A percentile compares a stretch with the other conserved stretches of the same genome.
phyloP scores from a whole-genome alignment of 1,140 invertebrate genomes.

The Drosophila mayri region DNA sequence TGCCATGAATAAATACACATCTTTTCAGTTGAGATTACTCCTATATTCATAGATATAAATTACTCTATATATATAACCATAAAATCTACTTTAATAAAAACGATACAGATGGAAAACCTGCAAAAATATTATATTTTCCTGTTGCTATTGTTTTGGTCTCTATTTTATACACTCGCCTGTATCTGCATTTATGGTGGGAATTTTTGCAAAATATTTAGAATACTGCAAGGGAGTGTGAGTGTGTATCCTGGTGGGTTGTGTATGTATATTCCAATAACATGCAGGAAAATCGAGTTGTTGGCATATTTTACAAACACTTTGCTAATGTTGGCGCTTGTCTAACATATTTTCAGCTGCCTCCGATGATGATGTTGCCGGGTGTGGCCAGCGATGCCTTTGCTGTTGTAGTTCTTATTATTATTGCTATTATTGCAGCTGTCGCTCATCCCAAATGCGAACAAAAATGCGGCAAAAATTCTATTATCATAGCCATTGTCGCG shows the following conservation, averaged over 20 bases:
- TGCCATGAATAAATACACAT: not conserved
- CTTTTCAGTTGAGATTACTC: not conserved
- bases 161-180: slow-evolving; percentile 1
- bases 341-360: slow-evolving; percentile 57
- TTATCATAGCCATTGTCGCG: slow-evolving; percentile 52
- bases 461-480: slow-evolving; percentile 64
- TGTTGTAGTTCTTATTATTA: slow-evolving; percentile 32
- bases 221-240: slow-evolving; percentile 15
- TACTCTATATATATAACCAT: not conserved
- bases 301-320: slow-evolving; percentile 66
- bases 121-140: not conserved
- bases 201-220: slow-evolving; percentile 66
- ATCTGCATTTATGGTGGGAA: slow-evolving; percentile 12
- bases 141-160: slow-evolving; percentile 2
- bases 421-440: slow-evolving; percentile 64
- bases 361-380: slow-evolving; percentile 25
- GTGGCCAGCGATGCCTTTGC: slow-evolving; percentile 15
- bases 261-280: not conserved
- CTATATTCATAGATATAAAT: not conserved
- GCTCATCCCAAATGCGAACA: slow-evolving; percentile 25
- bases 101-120: not conserved
- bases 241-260: not conserved
- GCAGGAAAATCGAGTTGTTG: slow-evolving; percentile 38
- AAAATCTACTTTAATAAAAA: not conserved
- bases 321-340: slow-evolving; percentile 67